Conservation (phyloP, 2,888 invertebrate genomes). For the Tipula lateralis region DNA sequence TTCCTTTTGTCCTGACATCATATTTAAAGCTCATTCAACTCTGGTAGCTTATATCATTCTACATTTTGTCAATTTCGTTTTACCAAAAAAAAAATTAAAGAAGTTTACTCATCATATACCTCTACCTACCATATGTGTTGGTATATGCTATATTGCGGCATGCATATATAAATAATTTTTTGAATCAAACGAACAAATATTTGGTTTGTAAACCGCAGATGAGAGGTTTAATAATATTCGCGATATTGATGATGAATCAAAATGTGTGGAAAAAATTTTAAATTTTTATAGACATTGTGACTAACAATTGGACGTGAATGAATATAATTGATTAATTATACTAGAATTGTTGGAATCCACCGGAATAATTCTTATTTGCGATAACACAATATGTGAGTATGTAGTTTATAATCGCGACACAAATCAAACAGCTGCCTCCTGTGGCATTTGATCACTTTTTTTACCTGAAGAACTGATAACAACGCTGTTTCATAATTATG, state of each 20-base stretch:
- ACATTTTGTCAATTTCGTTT: not conserved
- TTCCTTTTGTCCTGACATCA: conserved; percentile 15
- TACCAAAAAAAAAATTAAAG: not conserved
- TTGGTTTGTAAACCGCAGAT: not conserved
- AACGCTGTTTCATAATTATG: no score
- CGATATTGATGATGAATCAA: not conserved
- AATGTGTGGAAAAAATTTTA: no score
- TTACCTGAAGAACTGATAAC: no score
- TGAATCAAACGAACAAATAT: not conserved
- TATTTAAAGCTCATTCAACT: not conserved
- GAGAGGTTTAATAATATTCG: not conserved
- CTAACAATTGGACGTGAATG: no score
- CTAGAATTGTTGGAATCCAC: no score
- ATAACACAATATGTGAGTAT: no score
- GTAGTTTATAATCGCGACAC: no score
- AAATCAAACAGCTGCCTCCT: no score
- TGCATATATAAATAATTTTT: not conserved
- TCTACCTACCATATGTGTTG: not conserved
- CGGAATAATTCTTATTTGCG: no score
- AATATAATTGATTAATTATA: no score
- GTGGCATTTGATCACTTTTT: no score
- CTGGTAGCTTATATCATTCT: not conserved
- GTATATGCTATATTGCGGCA: not conserved
- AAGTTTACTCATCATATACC: not conserved
- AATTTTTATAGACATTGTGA: no score